Base-by-base conservation (phyloP, 2,888 invertebrate genomes). In the Dicycla oo region DNA sequence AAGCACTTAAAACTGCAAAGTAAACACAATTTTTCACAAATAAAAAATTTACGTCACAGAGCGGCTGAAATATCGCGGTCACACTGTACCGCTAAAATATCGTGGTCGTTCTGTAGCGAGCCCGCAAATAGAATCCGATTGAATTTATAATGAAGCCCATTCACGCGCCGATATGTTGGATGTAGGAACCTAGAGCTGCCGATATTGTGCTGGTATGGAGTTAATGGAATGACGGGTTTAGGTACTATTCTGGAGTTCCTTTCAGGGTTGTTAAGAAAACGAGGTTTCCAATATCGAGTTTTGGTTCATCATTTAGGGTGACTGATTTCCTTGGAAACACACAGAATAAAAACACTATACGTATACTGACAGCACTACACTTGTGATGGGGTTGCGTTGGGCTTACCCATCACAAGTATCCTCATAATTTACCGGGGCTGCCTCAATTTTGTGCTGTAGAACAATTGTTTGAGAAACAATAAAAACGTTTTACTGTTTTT, bases 101-200 rank as follows among this genome's bases (percentile, higher is more conserved):
- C 57, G 71, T 64, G 72, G 69, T 47, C 43, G 38, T 20, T 26
- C 66, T 79, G 66, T 69, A 68, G 61, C 60, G 49, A 40, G 56
- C 51, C 40, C 57, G 74, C 85, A 77, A 78, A 85, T 81, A 83
- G 71, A 74, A 75, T 73, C 47, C 68, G 68, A 84, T 85, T 78
- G 81, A 81, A 85, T 84, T 85, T 85, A 78, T 85, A 85, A 84
- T 81, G 85, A 67, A 63, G 68, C 15, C 62, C 67, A 85, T 84
- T 85, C 81, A 77, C 56, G 26, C 11, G 6, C 64, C 62, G 70
- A 85, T 70, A 66, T 82, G 74, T 85, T 51, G 63, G 78, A n/a
- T 18, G 53, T n/a, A 8, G 73, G 34, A 18, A 30, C 8, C 40
- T 20, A 15, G 43, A 38, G 47, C 43, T 34, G 38, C 13, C 60